These are phyloP conservation scores for Acrocephalus arundinaceus DNA, from an alignment of 2,113 vertebrate species.

Conservation along the genomic window DNA sequence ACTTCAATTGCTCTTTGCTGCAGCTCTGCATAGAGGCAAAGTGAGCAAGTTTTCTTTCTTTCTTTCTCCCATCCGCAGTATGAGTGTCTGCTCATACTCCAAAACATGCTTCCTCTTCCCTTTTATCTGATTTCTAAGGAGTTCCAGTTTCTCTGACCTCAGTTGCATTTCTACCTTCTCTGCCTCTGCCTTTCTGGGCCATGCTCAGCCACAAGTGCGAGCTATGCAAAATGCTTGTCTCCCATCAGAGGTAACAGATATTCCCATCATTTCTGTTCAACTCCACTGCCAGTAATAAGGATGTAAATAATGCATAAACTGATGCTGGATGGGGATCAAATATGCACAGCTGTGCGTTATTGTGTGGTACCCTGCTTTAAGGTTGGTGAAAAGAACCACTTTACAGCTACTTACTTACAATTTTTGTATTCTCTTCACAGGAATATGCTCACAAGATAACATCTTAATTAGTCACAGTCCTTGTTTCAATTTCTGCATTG, in stretches of 20 bases:
- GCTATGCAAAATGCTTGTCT: neutral
- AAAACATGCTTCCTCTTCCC: neutral
- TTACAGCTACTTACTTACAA: neutral
- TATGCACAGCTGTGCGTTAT: neutral
- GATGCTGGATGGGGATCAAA: neutral
- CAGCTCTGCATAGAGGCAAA: neutral
- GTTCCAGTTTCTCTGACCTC: neutral
- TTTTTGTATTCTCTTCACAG: neutral
- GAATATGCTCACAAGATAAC: slow-evolving; percentile 5
- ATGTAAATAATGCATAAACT: slow-evolving; percentile 33
- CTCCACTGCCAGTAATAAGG: neutral
- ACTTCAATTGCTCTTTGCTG: neutral
- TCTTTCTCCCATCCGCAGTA: neutral
- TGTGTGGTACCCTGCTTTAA: neutral
- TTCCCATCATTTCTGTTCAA: neutral
- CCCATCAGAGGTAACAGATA: neutral
- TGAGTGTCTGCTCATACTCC: neutral
- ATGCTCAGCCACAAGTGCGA: neutral
- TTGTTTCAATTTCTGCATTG: neutral
- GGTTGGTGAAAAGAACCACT: neutral
- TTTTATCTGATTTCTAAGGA: neutral
- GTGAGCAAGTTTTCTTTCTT: neutral
- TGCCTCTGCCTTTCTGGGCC: neutral
- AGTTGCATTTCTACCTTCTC: neutral
- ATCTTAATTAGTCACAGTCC: neutral